Percentiles rank a stretch among this genome's conserved stretches.
phyloP scores from a whole-genome alignment of 2,797 vertebrate genomes.

The Podarcis siculus region DNA sequence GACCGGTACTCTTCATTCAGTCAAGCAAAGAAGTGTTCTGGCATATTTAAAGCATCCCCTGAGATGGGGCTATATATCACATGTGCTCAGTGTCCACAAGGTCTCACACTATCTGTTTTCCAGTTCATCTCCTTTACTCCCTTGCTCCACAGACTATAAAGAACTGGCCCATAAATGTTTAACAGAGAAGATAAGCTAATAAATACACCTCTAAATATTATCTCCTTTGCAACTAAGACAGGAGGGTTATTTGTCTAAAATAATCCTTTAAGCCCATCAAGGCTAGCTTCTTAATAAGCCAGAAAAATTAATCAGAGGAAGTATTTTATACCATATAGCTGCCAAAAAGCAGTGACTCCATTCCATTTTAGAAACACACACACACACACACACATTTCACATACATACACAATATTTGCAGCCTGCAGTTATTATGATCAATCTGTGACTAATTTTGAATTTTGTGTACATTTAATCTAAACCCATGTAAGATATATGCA shows the following conservation, averaged over 20 bases:
- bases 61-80: conserved; percentile 51
- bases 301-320: conserved; percentile 27
- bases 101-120: conserved; percentile 60
- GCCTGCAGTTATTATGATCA: not conserved
- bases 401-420: too few species aligned
- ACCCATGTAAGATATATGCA: not conserved
- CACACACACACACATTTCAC: too few species aligned
- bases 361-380: conserved; percentile 4
- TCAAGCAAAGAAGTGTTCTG: conserved; percentile 35
- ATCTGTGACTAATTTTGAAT: not conserved
- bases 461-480: not conserved
- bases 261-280: conserved; percentile 41
- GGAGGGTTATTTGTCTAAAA: conserved; percentile 51
- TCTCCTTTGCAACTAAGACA: conserved; percentile 49
- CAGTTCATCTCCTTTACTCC: conserved; percentile 57
- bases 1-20: conserved; percentile 15
- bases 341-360: not conserved
- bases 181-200: conserved; percentile 73
- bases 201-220: conserved; percentile 73
- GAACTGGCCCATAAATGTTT: conserved; percentile 67
- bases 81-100: conserved; percentile 41
- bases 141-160: conserved; percentile 66
- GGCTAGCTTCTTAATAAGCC: conserved; percentile 60
- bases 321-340: not conserved
- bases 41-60: conserved; percentile 56